These are phyloP conservation scores for Amphiprion ocellaris DNA, from an alignment of 2,113 vertebrate genomes.

Conservation along the genomic window DNA sequence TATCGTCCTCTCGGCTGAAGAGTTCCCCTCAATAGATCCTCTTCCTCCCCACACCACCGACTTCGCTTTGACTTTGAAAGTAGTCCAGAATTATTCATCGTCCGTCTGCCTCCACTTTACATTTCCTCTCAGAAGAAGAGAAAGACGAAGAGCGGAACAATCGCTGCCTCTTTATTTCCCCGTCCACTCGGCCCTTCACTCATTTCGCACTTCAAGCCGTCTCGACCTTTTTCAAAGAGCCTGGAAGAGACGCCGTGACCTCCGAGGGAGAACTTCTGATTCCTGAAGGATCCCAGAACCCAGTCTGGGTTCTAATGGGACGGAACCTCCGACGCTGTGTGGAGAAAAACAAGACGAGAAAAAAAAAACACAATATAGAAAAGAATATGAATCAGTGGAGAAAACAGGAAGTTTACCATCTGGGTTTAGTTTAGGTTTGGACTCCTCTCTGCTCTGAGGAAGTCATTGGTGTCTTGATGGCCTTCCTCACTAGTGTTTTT, in stretches of 20 bases:
- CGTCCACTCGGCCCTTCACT: slow-evolving; percentile 12
- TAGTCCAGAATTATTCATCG: slow-evolving; percentile 74
- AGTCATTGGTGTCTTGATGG: too few relatives aligned
- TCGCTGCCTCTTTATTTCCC: slow-evolving; percentile 39
- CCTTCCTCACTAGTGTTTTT: too few relatives aligned
- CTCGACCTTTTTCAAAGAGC: slow-evolving; percentile 61
- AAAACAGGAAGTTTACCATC: too few relatives aligned
- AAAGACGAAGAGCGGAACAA: neutral
- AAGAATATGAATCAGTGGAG: neutral
- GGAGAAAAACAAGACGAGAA: neutral
- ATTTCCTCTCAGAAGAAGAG: slow-evolving; percentile 49
- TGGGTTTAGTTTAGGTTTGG: too few relatives aligned
- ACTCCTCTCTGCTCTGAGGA: too few relatives aligned
- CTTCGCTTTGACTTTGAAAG: slow-evolving; percentile 72
- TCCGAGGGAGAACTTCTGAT: slow-evolving; percentile 21
- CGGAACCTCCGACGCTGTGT: neutral
- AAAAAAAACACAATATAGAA: neutral
- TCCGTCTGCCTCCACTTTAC: slow-evolving; percentile 45
- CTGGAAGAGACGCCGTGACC: slow-evolving; percentile 9
- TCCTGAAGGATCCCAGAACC: slow-evolving; percentile 39
- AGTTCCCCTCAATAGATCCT: slow-evolving; percentile 37
- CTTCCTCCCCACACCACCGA: slow-evolving; percentile 35
- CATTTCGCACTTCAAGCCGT: slow-evolving; percentile 67
- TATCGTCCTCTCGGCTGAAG: slow-evolving; percentile 52
- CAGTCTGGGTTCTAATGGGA: too few relatives aligned